phyloP scores from a whole-genome alignment of 2,888 invertebrate genomes.

The Liodrosophila aerea region DNA sequence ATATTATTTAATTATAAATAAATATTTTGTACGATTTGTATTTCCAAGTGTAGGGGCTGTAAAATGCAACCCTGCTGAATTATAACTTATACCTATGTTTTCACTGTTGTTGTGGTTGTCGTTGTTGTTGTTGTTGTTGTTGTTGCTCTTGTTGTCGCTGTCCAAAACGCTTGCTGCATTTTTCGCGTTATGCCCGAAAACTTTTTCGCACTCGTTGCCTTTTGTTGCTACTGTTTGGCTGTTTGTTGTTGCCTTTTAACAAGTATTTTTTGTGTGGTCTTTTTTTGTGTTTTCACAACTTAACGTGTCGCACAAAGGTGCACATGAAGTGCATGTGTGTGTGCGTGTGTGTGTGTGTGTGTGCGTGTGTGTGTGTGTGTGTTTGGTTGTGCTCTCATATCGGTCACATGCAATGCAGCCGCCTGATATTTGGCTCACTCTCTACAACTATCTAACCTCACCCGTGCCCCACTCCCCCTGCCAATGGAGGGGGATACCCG shows the following conservation, averaged over 20 bases:
- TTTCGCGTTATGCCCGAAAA: conserved; percentile 36
- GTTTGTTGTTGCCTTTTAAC: conserved; percentile 23
- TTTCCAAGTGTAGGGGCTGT: no score
- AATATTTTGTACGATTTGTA: no score
- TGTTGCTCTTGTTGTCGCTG: conserved; percentile 32
- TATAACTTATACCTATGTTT: not conserved
- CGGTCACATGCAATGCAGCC: conserved; percentile 58
- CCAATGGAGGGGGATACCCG: no score
- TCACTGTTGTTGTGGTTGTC: not conserved
- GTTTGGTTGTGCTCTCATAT: conserved; percentile 44
- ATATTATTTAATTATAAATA: no score
- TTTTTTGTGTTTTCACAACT: conserved; percentile 58
- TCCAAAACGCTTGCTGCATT: conserved; percentile 44
- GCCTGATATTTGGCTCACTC: conserved; percentile 65
- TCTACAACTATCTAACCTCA: conserved; percentile 36
- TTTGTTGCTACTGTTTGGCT: conserved; percentile 45
- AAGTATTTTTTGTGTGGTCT: conserved; percentile 10
- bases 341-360: conserved; percentile 12
- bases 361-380: conserved; percentile 22
- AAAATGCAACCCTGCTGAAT: conserved; percentile 9
- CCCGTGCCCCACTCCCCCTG: no score
- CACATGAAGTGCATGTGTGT: conserved; percentile 36
- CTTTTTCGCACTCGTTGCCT: conserved; percentile 53
- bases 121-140: not conserved
- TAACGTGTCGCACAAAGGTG: conserved; percentile 74